Conservation (phyloP, 2,888 invertebrate genomes). For the Coleophora flavipennella region DNA sequence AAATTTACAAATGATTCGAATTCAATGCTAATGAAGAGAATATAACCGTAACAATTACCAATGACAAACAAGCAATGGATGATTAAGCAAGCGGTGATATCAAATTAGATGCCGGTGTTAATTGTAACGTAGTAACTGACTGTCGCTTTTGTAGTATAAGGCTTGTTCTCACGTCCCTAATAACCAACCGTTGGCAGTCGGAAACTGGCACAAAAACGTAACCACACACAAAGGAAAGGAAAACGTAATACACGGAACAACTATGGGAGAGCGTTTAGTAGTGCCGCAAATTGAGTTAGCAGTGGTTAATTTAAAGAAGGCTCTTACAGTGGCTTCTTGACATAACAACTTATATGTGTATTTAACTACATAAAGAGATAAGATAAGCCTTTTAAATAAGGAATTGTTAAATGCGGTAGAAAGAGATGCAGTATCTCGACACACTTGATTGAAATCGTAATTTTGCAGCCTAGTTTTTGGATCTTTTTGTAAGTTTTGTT, state of each 20-base stretch:
- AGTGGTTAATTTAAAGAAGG: no score
- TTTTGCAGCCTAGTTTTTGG: no score
- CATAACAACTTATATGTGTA: no score
- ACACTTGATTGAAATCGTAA: no score
- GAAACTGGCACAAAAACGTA: conserved; percentile 65
- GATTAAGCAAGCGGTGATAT: conserved; percentile 31
- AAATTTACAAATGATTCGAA: not conserved
- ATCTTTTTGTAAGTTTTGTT: no score
- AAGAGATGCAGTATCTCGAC: no score
- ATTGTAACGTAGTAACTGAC: conserved; percentile 38
- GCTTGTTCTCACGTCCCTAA: conserved; percentile 62
- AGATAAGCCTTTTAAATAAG: no score
- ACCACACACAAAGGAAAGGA: conserved; percentile 59
- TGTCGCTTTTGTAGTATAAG: conserved; percentile 24
- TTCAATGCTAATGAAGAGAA: conserved; percentile 1
- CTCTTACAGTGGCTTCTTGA: no score
- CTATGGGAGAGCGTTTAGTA: conserved; percentile 35
- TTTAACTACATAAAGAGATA: no score
- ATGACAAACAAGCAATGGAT: conserved; percentile 29
- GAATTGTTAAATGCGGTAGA: no score
- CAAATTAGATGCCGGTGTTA: conserved; percentile 29
- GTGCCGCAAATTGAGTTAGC: conserved; percentile 26
- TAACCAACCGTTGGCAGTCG: conserved; percentile 54
- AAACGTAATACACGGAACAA: conserved; percentile 51
- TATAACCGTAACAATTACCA: conserved; percentile 16